Conservation (phyloP, 2,888 invertebrate genomes). For the Anthrax anthrax region DNA sequence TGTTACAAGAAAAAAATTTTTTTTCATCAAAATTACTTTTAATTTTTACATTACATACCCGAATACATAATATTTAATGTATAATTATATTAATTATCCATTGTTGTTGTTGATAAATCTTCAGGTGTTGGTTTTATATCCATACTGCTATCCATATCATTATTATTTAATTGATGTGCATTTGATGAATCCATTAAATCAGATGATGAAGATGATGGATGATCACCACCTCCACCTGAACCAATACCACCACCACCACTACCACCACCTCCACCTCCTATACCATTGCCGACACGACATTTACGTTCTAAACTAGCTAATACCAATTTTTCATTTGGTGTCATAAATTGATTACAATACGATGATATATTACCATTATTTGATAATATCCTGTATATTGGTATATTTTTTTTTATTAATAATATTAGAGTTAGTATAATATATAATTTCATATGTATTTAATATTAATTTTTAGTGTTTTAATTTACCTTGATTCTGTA, state of each 20-base stretch:
- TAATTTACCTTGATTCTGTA: constrained; percentile 11
- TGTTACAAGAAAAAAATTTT: no score
- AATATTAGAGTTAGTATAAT: neutral
- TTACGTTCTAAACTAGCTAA: constrained; percentile 7
- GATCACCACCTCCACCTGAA: neutral
- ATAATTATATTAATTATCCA: no score
- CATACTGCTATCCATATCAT: neutral
- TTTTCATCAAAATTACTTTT: no score
- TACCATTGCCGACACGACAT: neutral
- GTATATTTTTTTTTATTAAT: neutral
- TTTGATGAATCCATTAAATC: neutral
- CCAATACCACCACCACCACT: neutral
- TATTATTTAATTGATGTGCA: neutral
- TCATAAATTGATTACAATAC: constrained; percentile 7
- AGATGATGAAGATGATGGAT: neutral
- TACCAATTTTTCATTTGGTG: constrained; percentile 8
- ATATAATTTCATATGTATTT: neutral
- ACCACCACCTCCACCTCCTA: neutral
- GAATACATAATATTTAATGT: no score
- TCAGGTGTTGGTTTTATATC: constrained; percentile 10
- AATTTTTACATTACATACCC: no score
- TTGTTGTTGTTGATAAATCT: constrained; percentile 7
- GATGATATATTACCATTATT: constrained; percentile 2
- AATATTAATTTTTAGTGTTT: no score
- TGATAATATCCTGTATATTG: neutral